Evolutionary conservation across 2,113 vertebrate genomes (phyloP).

Genomic region (Oryzias celebensis): DNA sequence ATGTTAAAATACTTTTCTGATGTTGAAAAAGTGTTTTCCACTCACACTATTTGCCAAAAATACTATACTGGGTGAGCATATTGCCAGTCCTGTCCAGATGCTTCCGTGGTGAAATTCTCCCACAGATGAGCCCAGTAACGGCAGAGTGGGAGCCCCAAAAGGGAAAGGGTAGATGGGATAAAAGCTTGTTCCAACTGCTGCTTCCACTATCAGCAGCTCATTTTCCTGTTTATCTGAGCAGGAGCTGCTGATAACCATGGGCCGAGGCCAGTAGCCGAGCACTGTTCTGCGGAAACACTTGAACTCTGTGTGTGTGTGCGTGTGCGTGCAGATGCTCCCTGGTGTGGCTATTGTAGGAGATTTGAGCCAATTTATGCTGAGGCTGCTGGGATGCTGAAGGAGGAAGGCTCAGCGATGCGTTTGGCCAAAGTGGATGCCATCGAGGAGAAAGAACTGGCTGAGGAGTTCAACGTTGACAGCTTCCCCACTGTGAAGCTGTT

Average conservation of each 20-base stretch:
- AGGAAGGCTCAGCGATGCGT: constrained; percentile 45
- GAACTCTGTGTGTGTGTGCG: constrained; percentile 11
- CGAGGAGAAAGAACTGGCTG: constrained; percentile 75
- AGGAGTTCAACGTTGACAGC: constrained; percentile 78
- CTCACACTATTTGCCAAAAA: background rate
- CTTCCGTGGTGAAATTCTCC: constrained; percentile 40
- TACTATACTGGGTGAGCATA: constrained; percentile 1
- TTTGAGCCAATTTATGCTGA: constrained; percentile 82
- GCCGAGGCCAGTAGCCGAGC: background rate
- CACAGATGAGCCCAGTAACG: constrained; percentile 42
- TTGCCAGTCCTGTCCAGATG: constrained; percentile 58
- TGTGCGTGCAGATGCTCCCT: constrained; percentile 80
- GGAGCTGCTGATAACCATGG: constrained; percentile 17
- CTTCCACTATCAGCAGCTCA: constrained; percentile 47
- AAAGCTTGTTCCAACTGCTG: constrained; percentile 32
- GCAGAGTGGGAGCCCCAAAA: background rate
- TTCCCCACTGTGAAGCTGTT: constrained; percentile 89
- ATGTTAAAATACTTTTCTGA: no score
- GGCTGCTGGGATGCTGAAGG: constrained; percentile 78
- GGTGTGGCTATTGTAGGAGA: constrained; percentile 86
- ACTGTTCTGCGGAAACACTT: background rate
- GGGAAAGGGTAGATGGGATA: background rate
- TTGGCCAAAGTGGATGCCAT: constrained; percentile 86
- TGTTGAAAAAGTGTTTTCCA: background rate
- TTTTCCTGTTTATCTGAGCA: constrained; percentile 51